Base-by-base conservation (phyloP, 2,113 vertebrate genomes). In the Callipepla californica region DNA sequence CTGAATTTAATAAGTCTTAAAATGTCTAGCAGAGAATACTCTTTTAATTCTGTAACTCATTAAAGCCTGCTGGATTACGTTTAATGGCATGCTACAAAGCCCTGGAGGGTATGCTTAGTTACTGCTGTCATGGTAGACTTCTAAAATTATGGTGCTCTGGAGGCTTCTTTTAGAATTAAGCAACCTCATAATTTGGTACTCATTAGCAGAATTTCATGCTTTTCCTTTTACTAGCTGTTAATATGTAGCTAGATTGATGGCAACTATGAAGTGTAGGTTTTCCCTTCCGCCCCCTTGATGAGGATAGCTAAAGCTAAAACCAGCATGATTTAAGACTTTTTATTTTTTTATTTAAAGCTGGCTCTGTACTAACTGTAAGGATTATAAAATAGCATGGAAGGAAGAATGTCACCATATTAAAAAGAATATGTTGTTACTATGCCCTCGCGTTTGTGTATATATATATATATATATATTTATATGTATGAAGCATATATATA, bases 101-200 rank as follows among this genome's bases (percentile, higher is more conserved):
- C 90, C 63, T 89, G 80, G 66, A 82, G 89, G 77, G 75, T 82
- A 67, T 63, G 87, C 93, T 91, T 95, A 91, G 92, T 91, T 95
- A 87, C 65, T 93, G 93, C 89, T 92, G 91, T 88, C 92, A 85
- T 86, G 86, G 80, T 69, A 92, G 90, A 19, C 66, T 92, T 86
- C 92, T 92, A 69, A 91, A 95, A 91, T 95, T 87, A 80, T 13
- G 3, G 68, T 83, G 68, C 92, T 94, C 86, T 93, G 82, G 90
- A 92, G 83, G 58, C 77, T 95, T 92, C 88, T 92, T 53, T 91
- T 89, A 70, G 89, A 95, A 91, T 89, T 68, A 89, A 95, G 57
- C 87, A 88, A 74, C 58, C 92, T 97, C 45, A 13, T 91, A 82
- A 89, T 96, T 93, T 76, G 50, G 63, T 87, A 80, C 92, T 96